phyloP scores from a whole-genome alignment of 2,888 invertebrate genomes.

The Chydorus sphaericus region DNA sequence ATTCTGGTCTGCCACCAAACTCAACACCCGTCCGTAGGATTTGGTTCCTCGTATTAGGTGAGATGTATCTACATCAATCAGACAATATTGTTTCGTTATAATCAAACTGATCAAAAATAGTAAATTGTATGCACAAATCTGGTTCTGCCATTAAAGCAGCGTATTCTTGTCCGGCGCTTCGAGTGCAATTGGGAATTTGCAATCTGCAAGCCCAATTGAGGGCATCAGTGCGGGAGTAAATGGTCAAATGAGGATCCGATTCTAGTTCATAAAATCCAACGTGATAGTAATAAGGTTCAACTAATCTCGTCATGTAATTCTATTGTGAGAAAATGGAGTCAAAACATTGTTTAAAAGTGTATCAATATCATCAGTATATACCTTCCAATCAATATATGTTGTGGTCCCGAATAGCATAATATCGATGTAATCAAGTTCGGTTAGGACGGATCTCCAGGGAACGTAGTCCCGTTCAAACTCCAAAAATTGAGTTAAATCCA shows the following conservation, averaged over 20 bases:
- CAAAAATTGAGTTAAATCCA: constrained; percentile 29
- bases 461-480: constrained; percentile 26
- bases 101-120: background rate
- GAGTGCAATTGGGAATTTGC: constrained; percentile 55
- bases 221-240: constrained; percentile 54
- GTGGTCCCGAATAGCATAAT: constrained; percentile 21
- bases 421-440: constrained; percentile 26
- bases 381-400: constrained; percentile 22
- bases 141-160: constrained; percentile 64
- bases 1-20: constrained; percentile 33
- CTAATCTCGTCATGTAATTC: constrained; percentile 50
- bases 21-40: constrained; percentile 77
- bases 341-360: background rate
- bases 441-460: constrained; percentile 29
- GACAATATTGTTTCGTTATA: background rate
- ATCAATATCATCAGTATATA: too few species aligned
- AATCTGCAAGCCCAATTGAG: constrained; percentile 59
- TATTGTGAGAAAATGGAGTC: too few species aligned
- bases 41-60: constrained; percentile 62
- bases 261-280: constrained; percentile 50
- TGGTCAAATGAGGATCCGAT: constrained; percentile 47
- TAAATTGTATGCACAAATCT: constrained; percentile 31
- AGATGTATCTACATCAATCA: constrained; percentile 38
- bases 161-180: constrained; percentile 52
- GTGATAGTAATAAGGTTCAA: constrained; percentile 49